Base-by-base conservation (phyloP, 2,797 vertebrate genomes). In the Muscicapa comitata region DNA sequence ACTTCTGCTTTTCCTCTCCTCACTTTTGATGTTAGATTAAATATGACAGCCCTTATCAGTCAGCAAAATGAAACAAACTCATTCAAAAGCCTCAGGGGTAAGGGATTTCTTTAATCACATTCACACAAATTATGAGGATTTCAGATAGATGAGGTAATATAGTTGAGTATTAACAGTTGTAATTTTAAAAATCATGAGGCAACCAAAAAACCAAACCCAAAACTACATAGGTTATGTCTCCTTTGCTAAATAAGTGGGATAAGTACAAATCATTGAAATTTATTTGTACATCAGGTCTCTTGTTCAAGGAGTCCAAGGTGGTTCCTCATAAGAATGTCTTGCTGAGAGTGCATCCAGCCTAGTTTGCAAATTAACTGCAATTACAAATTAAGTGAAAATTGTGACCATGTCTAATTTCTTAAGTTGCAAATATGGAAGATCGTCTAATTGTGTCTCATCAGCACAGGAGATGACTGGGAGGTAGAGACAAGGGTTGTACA, bases 21-120 rank as follows among this genome's bases (percentile, higher is more conserved):
- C 11, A 38, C n/a, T 82, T 96, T 90, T 84, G 74, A 97, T 85
- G 58, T 85, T 48, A 95, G 71, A 93, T 89, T 80, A 93, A 95
- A 87, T 53, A 73, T 83, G 83, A 93, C 71, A 73, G 57, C 5
- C 5, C 13, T 93, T 92, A 90, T 79, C 75, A 80, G 54, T 91
- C 73, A 93, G 53, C 18, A 94, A 88, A 91, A 84, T 94, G 21
- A 96, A 95, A 42, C 40, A 65, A 97, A 91, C 33, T 50, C 57
- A 76, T 65, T 78, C 62, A 86, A 92, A 94, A 92, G n/a, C 79
- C 88, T 85, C 37, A 58, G 57, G 94, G 59, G 11, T 83, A 86
- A 93, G 57, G 37, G 58, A 79, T 82, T 90, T 96, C 61, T 94
- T 93, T 82, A 80, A 92, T 81, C 71, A 94, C 47, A 47, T 87